These are phyloP conservation scores for Bombylius major DNA, from an alignment of 2,888 invertebrate species.

Conservation along the genomic window DNA sequence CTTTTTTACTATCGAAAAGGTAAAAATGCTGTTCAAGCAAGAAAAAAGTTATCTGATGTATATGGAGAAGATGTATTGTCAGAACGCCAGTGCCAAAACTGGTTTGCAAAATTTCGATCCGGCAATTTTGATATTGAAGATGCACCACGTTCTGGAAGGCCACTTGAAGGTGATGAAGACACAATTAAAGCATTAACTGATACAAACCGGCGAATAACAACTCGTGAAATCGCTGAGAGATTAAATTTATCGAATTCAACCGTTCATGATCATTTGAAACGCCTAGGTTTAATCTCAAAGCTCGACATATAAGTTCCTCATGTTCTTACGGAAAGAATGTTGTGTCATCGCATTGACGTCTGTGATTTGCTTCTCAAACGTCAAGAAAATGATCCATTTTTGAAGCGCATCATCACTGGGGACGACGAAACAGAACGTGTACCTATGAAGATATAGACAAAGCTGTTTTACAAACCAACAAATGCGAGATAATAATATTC, in stretches of 20 bases:
- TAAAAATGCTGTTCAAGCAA: too few species aligned
- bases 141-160: too few species aligned
- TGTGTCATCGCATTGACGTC: background rate
- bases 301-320: background rate
- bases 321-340: background rate
- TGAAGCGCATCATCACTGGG: background rate
- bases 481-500: too few species aligned
- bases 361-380: background rate
- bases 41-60: too few species aligned
- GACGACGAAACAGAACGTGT: background rate
- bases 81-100: too few species aligned
- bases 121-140: too few species aligned
- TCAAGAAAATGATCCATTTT: background rate
- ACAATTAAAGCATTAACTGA: background rate
- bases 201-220: background rate
- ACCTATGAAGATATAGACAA: background rate
- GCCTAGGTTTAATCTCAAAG: background rate
- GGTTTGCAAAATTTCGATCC: too few species aligned
- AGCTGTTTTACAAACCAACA: too few species aligned
- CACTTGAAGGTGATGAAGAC: too few species aligned
- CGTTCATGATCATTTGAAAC: background rate
- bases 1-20: too few species aligned
- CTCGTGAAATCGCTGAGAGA: background rate
- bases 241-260: slow-evolving; percentile 1
- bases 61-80: too few species aligned